Evolutionary conservation across 2,113 vertebrate genomes (phyloP), one percentile per base, ranked within the genome.

Genomic region (Toxostoma redivivum): DNA sequence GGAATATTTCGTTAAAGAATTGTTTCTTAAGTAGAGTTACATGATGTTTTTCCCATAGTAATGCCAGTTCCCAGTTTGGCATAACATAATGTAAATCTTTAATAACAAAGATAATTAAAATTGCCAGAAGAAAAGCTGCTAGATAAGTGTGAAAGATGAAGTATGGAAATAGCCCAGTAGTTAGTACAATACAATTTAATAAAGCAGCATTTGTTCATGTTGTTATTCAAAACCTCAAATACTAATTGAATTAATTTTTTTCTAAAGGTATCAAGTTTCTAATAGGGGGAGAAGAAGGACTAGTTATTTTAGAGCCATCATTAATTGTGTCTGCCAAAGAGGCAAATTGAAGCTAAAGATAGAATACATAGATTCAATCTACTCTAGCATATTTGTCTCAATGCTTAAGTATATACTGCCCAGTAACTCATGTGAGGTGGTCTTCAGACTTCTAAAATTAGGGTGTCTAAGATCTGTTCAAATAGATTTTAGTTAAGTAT

Each of bases 51-150:
- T 51, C n/a, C 37, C 67, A 83, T 60, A 77, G 45, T 86, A 83
- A 64, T 89, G n/a, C 31, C 84, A 61, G 45, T 92, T 94, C 35
- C 48, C 40, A 64, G 57, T 86, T 94, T 70, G 31, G 45, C 38
- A 35, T 61, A 90, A 67, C 19, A 35, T 54, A 84, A 48, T 37
- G 51, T 53, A 88, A 33, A 51, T 91, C 72, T 92, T 90, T 94
- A 95, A 86, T 88, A 90, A 80, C 57, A 86, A 88, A 64, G 48
- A 60, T 80, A 95, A 88, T 92, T 92, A 67, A 90, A 92, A 80
- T 62, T 86, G 44, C 58, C 50, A 69, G 64, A 72, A 71, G 74
- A 90, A 90, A 92, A 94, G 38, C 50, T 62, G 54, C 77, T 82
- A 86, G 69, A 84, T 86, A 86, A 83, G 73, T 81, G 30, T 66